phyloP scores from a whole-genome alignment of 2,797 vertebrate genomes.

The Ispidina picta region DNA sequence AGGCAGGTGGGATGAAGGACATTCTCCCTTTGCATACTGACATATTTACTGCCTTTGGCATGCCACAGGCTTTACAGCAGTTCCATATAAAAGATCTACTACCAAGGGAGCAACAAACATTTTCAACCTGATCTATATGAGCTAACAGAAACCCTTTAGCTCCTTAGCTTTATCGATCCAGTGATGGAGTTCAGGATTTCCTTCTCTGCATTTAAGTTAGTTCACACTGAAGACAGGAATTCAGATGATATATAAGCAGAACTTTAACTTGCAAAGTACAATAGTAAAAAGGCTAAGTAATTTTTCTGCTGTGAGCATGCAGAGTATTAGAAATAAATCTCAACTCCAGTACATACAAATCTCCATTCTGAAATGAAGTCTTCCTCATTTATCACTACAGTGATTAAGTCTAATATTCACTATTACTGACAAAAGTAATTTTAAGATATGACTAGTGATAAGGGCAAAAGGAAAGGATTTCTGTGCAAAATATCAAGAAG shows the following conservation, averaged over 20 bases:
- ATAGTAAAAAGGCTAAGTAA: background rate
- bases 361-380: background rate
- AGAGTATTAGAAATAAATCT: constrained; percentile 3
- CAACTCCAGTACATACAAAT: background rate
- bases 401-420: constrained; percentile 31
- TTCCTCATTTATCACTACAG: background rate
- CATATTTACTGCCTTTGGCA: background rate
- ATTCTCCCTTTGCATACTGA: background rate
- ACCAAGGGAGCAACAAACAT: background rate
- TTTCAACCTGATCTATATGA: background rate
- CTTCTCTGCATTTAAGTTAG: background rate
- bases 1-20: background rate
- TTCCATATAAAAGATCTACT: background rate
- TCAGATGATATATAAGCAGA: background rate
- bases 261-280: background rate
- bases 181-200: background rate
- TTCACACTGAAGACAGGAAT: background rate
- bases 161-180: background rate
- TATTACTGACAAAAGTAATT: constrained; percentile 6
- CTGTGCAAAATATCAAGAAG: background rate
- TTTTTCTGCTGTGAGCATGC: background rate
- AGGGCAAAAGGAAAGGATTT: constrained; percentile 34
- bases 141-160: background rate
- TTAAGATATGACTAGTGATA: background rate
- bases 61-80: background rate